Percentiles rank a stretch among this genome's conserved stretches.
Conservation (phyloP, 2,797 vertebrate species). For the Rallus crepitans region DNA sequence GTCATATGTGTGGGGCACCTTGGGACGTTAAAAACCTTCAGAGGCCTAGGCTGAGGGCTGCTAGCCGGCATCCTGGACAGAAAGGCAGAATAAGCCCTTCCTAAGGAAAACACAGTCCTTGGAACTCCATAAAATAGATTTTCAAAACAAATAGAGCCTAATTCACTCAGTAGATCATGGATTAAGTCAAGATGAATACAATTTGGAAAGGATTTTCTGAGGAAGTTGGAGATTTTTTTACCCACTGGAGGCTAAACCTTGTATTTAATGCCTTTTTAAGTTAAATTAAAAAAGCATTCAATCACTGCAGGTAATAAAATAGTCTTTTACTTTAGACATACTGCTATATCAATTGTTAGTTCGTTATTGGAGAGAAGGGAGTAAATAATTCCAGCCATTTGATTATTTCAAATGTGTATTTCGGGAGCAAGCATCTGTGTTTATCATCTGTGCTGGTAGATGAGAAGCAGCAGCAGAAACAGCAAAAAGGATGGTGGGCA, state of each 20-base stretch:
- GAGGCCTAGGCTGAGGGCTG: constrained; percentile 64
- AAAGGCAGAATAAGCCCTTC: constrained; percentile 69
- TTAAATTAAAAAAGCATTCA: constrained; percentile 75
- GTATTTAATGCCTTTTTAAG: constrained; percentile 73
- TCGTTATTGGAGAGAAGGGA: constrained; percentile 50
- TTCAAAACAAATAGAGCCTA: constrained; percentile 85
- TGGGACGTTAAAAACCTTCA: constrained; percentile 69
- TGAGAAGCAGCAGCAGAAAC: constrained; percentile 16
- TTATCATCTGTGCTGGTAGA: neutral
- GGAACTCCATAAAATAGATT: constrained; percentile 83
- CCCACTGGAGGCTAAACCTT: constrained; percentile 79
- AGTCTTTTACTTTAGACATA: constrained; percentile 53
- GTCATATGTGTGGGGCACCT: constrained; percentile 79
- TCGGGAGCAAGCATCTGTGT: constrained; percentile 37
- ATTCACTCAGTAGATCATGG: constrained; percentile 82
- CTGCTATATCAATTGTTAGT: constrained; percentile 55
- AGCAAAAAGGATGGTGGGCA: neutral
- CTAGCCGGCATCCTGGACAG: constrained; percentile 63
- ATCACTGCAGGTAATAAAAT: constrained; percentile 73
- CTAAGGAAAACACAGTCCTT: constrained; percentile 81
- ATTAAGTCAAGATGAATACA: constrained; percentile 87
- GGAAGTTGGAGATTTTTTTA: constrained; percentile 83
- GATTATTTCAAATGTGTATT: constrained; percentile 16
- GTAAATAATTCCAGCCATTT: constrained; percentile 32
- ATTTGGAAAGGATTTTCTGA: constrained; percentile 86